Evolutionary conservation across 1,140 invertebrate genomes (phyloP).

Genomic region (Megathymus violae): DNA sequence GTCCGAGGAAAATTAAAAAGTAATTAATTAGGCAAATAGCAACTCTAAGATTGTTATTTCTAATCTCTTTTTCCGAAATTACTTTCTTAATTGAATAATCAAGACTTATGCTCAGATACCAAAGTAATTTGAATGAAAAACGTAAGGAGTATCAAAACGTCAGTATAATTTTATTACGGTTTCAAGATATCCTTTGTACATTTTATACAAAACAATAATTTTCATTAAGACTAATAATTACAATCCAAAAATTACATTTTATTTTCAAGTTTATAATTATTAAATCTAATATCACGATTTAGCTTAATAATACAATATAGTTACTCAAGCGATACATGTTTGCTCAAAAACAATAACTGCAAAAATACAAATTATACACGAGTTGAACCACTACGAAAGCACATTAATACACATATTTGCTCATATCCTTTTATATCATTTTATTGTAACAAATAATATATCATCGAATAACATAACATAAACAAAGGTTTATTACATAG

Average conservation of each 20-base stretch:
- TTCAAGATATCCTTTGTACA: constrained; percentile 82
- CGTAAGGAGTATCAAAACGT: constrained; percentile 81
- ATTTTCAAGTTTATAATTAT: constrained; percentile 81
- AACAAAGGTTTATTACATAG: background rate
- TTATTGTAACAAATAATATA: constrained; percentile 10
- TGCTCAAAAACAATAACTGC: constrained; percentile 68
- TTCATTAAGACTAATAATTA: constrained; percentile 81
- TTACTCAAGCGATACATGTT: constrained; percentile 71
- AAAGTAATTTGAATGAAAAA: constrained; percentile 61
- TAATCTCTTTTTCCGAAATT: constrained; percentile 33
- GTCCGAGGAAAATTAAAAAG: constrained; percentile 20
- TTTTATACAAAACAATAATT: constrained; percentile 83
- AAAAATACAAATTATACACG: constrained; percentile 60
- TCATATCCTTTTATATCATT: constrained; percentile 6
- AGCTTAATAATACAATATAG: constrained; percentile 77
- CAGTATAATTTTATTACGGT: constrained; percentile 82
- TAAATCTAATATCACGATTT: constrained; percentile 83
- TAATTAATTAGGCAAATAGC: constrained; percentile 24
- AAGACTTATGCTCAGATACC: constrained; percentile 31
- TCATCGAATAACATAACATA: constrained; percentile 20
- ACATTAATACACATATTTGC: constrained; percentile 27
- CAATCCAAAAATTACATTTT: constrained; percentile 82
- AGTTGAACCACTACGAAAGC: constrained; percentile 29
- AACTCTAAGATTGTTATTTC: constrained; percentile 30
- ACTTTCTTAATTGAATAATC: constrained; percentile 35